phyloP scores from a whole-genome alignment of 2,888 invertebrate genomes.

The Blastobasis adustella region DNA sequence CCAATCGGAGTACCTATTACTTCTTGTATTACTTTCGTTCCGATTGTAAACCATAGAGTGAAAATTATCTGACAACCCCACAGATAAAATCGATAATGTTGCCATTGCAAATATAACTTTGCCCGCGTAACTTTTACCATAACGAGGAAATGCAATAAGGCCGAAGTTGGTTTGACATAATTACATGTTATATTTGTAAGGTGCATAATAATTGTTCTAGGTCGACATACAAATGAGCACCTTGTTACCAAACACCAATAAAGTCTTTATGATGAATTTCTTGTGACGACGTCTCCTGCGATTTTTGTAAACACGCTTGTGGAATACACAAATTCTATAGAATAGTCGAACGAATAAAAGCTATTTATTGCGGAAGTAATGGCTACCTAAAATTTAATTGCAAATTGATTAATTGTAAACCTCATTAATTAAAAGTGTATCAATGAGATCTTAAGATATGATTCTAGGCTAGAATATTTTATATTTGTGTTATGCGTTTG shows the following conservation, averaged over 20 bases:
- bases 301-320: slow-evolving; percentile 77
- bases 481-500: not conserved
- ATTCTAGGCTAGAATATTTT: slow-evolving; percentile 23
- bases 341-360: slow-evolving; percentile 50
- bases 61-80: slow-evolving; percentile 35
- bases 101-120: slow-evolving; percentile 46
- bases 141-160: slow-evolving; percentile 41
- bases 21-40: slow-evolving; percentile 1
- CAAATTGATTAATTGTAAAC: slow-evolving; percentile 25
- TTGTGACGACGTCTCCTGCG: slow-evolving; percentile 56
- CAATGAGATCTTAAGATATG: slow-evolving; percentile 15
- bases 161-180: slow-evolving; percentile 38
- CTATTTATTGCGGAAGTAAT: slow-evolving; percentile 76
- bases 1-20: not conserved
- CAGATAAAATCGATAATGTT: slow-evolving; percentile 58
- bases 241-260: slow-evolving; percentile 33
- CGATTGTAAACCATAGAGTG: slow-evolving; percentile 26
- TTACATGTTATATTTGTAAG: slow-evolving; percentile 21
- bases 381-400: slow-evolving; percentile 75
- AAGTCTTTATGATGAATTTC: slow-evolving; percentile 35
- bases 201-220: slow-evolving; percentile 20
- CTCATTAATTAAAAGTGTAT: no score
- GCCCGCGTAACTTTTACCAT: slow-evolving; percentile 45
- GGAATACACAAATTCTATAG: slow-evolving; percentile 68
- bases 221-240: slow-evolving; percentile 44